These are phyloP conservation scores for Caranx melampygus DNA, from an alignment of 2,113 vertebrate genomes.

Conservation along the genomic window DNA sequence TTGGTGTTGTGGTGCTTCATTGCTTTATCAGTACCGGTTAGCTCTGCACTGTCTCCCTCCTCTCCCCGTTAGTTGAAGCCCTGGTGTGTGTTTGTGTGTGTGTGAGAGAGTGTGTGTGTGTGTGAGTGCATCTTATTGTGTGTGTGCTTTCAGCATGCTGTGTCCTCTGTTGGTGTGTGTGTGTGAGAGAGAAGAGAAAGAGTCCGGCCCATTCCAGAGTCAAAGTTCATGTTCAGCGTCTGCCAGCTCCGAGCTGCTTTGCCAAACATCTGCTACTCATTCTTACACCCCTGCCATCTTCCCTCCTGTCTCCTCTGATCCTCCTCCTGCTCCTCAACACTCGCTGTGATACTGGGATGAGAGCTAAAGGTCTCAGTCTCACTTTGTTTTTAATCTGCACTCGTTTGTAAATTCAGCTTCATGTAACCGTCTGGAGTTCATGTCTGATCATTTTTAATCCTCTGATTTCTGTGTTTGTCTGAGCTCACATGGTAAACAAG, in stretches of 20 bases:
- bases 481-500: no score
- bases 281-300: conserved; percentile 40
- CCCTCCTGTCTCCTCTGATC: conserved; percentile 20
- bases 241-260: conserved; percentile 87
- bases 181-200: conserved; percentile 10
- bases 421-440: neutral
- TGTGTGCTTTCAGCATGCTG: conserved; percentile 39
- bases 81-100: conserved; percentile 45
- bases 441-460: neutral
- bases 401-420: neutral
- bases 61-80: conserved; percentile 56
- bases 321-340: conserved; percentile 27
- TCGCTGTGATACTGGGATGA: conserved; percentile 31
- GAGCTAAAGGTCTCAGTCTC: conserved; percentile 49
- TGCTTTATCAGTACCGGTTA: conserved; percentile 56
- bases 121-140: neutral
- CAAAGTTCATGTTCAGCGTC: conserved; percentile 89
- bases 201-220: conserved; percentile 61
- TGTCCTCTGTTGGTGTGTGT: conserved; percentile 2
- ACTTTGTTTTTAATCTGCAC: neutral
- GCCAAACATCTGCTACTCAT: conserved; percentile 71
- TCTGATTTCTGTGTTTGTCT: neutral
- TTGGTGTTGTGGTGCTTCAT: conserved; percentile 71
- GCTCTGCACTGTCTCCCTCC: conserved; percentile 61
- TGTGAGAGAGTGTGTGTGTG: conserved; percentile 46